phyloP scores from a whole-genome alignment of 2,113 vertebrate genomes.

The Callionymus lyra region DNA sequence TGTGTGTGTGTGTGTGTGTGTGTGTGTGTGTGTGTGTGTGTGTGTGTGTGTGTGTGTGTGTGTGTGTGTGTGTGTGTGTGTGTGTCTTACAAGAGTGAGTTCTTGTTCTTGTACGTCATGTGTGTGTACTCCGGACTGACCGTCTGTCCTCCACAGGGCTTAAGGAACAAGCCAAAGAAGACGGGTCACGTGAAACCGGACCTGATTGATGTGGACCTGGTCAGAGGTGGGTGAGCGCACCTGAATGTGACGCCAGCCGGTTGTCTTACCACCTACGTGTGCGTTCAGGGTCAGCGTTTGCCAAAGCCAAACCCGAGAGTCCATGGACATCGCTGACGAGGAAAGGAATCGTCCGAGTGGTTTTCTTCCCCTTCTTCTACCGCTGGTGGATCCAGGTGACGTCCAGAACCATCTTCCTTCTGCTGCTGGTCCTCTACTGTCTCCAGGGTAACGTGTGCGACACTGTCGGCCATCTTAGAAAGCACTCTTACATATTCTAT shows the following conservation, averaged over 20 bases:
- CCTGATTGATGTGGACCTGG: conserved; percentile 97
- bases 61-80: conserved; percentile 17
- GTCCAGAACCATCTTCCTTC: conserved; percentile 85
- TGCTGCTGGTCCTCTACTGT: conserved; percentile 89
- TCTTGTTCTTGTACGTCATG: no score
- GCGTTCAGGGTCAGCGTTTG: conserved; percentile 86
- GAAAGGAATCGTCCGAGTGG: conserved; percentile 93
- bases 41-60: conserved; percentile 17
- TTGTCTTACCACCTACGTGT: neutral
- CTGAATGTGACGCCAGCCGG: neutral
- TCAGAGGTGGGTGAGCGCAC: conserved; percentile 74
- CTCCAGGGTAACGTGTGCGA: conserved; percentile 76
- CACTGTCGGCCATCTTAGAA: neutral
- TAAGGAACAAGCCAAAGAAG: conserved; percentile 99
- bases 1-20: conserved; percentile 17
- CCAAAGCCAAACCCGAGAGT: conserved; percentile 97
- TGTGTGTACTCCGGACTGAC: conserved; percentile 20
- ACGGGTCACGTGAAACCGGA: conserved; percentile 97
- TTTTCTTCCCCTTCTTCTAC: conserved; percentile 96
- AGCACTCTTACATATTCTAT: neutral
- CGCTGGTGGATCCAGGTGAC: conserved; percentile 98
- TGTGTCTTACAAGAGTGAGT: no score
- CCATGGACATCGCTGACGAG: conserved; percentile 96
- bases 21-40: conserved; percentile 17
- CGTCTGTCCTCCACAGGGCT: conserved; percentile 71